Evolutionary conservation across 2,888 invertebrate genomes (phyloP), one percentile per base, ranked within the genome.

Genomic region (Amphiduros pacificus): DNA sequence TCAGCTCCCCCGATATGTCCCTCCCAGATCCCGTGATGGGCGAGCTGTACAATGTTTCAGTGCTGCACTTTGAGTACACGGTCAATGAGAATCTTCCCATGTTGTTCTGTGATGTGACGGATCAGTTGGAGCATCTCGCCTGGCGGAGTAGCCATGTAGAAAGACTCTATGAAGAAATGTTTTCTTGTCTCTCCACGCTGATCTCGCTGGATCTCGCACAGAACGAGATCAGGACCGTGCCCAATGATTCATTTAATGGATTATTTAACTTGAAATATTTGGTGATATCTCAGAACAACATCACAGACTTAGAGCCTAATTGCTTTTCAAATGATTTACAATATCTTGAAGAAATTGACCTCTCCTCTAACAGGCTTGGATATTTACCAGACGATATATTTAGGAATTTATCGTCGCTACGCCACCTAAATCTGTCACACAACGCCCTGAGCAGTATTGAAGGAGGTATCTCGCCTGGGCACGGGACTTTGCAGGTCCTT

Each of bases 381-480:
- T 9, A 41, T 6, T 20, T 55, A n/a, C 5, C 41, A 20, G 27
- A 55, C 55, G 17, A 41, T n/a, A 29, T 31, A 22, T 9, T 36
- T 17, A 24, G 32, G 41, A 14, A n/a, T 17, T 6, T 27, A 17
- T 27, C 55, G 1, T 40, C 41, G 26, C 26, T 58, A 1, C 11
- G 20, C 26, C 22, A 29, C 36, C 51, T 58, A 11, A 58, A 58
- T 27, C 24, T 58, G 36, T 58, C 58, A 2, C 32, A 24, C 48
- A 58, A 58, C 40, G 17, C 26, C 51, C 27, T 58, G 11, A 11
- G 27, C n/a, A 20, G 11, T n/a, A 22, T 58, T n/a, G 17, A 28
- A 17, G 49, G 49, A 1, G 31, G 3, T 17, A n/a, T 49, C 4
- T 36, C 48, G 14, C 26, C 48, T 2, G 49, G 50, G 11, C 6